phyloP scores from a whole-genome alignment of 2,797 vertebrate genomes.

The Acanthurus lineatus region DNA sequence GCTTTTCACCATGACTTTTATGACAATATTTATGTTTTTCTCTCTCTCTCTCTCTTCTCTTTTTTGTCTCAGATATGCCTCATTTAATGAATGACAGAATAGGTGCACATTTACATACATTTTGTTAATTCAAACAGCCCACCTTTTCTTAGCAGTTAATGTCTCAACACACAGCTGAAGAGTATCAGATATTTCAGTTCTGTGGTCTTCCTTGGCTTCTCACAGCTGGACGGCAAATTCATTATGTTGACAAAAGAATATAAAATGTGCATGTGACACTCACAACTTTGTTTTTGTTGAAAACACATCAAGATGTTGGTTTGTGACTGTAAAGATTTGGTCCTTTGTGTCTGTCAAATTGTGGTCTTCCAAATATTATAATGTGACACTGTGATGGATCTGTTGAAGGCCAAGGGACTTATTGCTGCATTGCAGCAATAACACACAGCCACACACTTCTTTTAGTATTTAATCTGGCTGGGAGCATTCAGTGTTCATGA shows the following conservation, averaged over 20 bases:
- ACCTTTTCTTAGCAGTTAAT: not conserved
- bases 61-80: not conserved
- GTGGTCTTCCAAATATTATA: not conserved
- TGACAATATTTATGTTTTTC: no score
- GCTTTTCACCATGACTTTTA: no score
- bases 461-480: not conserved
- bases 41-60: no score
- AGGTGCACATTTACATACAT: not conserved
- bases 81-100: not conserved
- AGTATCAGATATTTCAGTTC: not conserved
- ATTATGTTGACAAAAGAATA: not conserved
- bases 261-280: slow-evolving; percentile 21
- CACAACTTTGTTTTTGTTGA: not conserved
- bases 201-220: not conserved
- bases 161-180: not conserved
- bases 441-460: no score
- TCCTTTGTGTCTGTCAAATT: not conserved
- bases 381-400: slow-evolving; percentile 6
- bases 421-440: not conserved
- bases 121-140: not conserved
- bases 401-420: not conserved
- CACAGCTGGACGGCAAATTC: slow-evolving; percentile 1
- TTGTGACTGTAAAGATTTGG: slow-evolving; percentile 1
- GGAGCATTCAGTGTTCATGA: not conserved
- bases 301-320: slow-evolving; percentile 11